Base-by-base conservation (phyloP, 2,113 vertebrate species). In the Apteryx owenii region DNA sequence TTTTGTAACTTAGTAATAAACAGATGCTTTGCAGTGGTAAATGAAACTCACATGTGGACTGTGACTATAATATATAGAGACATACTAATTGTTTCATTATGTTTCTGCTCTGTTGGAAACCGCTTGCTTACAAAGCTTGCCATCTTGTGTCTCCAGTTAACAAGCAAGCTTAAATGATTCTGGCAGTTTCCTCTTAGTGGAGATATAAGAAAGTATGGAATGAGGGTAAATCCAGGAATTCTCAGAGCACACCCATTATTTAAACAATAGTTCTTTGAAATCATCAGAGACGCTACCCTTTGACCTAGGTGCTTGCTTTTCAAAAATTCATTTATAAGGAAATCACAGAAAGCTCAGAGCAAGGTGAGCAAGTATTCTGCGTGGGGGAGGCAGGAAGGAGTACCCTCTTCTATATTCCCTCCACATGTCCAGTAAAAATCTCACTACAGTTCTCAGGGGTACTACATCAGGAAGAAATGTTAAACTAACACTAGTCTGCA, bases 101-200 rank as follows among this genome's bases (percentile, higher is more conserved):
- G 83, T 73, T 94, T 65, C 85, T 94, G n/a, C 50, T 83, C 68
- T 76, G 10, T 48, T 85, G 48, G 48, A 93, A 72, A 0, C 2
- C 87, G 26, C 66, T 76, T 81, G 25, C 87, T 94, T 85, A 76
- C 53, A 85, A 85, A 83, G 53, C 48, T 92, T 96, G 73, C n/a
- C 60, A 61, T 79, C 66, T 76, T 88, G 62, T 82, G 50, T 80
- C 38, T 89, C 75, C 50, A 48, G 46, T 64, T 54, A 76, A 89
- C 29, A 42, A 87, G 44, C 14, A 88, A 93, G 53, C 14, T 18
- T 46, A 21, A 76, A 15, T 80, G 71, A 81, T 65, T 46, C 48
- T 85, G 44, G 15, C 68, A 77, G 68, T 14, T 66, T 83, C 26
- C 36, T 62, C 66, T 22, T 36, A 66, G 58, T 19, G 4, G 3